Percentiles rank a stretch among this genome's conserved stretches.
Conservation (phyloP, 2,888 invertebrate genomes). For the Orthonevra nobilis region DNA sequence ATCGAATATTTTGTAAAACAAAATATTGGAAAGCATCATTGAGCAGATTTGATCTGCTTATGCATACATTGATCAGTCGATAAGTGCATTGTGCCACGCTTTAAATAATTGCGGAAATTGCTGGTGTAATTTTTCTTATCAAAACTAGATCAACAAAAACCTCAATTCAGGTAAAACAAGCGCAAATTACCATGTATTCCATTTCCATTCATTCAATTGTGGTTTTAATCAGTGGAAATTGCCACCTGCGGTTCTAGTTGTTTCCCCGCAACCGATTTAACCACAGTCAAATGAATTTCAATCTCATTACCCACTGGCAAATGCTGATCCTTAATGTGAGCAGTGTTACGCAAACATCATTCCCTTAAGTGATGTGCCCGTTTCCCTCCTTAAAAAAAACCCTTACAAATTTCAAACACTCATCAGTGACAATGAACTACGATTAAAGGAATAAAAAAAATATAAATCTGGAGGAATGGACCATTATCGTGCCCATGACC, state of each 20-base stretch:
- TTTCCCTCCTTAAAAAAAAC: not conserved
- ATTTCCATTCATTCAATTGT: too few relatives aligned
- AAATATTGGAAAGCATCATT: too few relatives aligned
- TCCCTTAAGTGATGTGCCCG: conserved; percentile 9
- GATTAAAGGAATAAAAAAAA: conserved; percentile 35
- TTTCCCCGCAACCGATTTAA: not conserved
- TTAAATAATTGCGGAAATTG: too few relatives aligned
- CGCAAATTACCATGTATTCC: too few relatives aligned
- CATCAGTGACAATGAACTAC: conserved; percentile 31
- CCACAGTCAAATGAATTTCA: conserved; percentile 6
- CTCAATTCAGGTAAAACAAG: too few relatives aligned
- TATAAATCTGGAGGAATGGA: conserved; percentile 4
- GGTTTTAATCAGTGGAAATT: conserved; percentile 33
- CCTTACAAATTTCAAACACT: not conserved
- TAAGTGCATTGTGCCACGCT: too few relatives aligned
- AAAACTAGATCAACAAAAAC: too few relatives aligned
- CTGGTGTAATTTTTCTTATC: too few relatives aligned
- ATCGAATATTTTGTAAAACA: too few relatives aligned
- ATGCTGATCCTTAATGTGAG: conserved; percentile 22
- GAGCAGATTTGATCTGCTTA: too few relatives aligned
- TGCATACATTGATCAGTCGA: too few relatives aligned
- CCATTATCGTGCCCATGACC: not conserved
- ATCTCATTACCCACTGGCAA: conserved; percentile 8
- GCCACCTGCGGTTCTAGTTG: conserved; percentile 5
- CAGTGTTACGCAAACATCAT: conserved; percentile 41